Percentiles rank a stretch among this genome's conserved stretches.
These are phyloP conservation scores for Drepana arcuata DNA, from an alignment of 1,140 invertebrate genomes.

Conservation along the genomic window DNA sequence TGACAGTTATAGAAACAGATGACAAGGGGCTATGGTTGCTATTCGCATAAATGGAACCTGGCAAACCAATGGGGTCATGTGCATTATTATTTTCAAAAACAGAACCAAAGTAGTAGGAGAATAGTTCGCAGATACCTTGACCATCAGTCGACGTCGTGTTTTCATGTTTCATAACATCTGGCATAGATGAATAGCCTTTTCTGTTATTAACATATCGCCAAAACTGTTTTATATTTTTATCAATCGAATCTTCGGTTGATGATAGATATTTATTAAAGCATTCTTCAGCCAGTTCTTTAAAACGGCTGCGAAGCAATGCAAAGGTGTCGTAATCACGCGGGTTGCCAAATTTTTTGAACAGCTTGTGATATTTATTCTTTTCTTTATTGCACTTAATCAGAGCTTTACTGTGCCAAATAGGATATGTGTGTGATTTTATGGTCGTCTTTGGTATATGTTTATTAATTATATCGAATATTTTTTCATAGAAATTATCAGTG, in stretches of 20 bases:
- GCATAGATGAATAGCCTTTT: not conserved
- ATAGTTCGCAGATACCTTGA: slow-evolving; percentile 4
- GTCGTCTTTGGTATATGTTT: not conserved
- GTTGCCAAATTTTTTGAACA: slow-evolving; percentile 6
- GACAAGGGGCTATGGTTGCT: not conserved
- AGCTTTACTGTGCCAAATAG: slow-evolving; percentile 4
- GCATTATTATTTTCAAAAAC: not conserved
- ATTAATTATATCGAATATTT: slow-evolving; percentile 1
- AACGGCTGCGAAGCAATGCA: not conserved
- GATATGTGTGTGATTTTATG: not conserved
- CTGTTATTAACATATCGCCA: slow-evolving; percentile 3
- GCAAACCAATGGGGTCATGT: not conserved
- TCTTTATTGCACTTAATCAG: slow-evolving; percentile 3
- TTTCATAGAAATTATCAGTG: slow-evolving; percentile 2
- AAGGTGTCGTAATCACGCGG: slow-evolving; percentile 8
- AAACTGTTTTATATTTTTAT: slow-evolving; percentile 1
- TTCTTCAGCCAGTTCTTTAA: not conserved
- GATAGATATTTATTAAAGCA: slow-evolving; percentile 2
- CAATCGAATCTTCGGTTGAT: not conserved
- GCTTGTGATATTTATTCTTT: slow-evolving; percentile 9
- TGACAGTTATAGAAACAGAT: not conserved
- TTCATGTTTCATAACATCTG: not conserved
- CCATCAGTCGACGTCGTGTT: not conserved
- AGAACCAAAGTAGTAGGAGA: slow-evolving; percentile 3
- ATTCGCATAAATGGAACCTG: not conserved